Base-by-base conservation (phyloP, 2,888 invertebrate genomes). In the Chloroclysta siterata region DNA sequence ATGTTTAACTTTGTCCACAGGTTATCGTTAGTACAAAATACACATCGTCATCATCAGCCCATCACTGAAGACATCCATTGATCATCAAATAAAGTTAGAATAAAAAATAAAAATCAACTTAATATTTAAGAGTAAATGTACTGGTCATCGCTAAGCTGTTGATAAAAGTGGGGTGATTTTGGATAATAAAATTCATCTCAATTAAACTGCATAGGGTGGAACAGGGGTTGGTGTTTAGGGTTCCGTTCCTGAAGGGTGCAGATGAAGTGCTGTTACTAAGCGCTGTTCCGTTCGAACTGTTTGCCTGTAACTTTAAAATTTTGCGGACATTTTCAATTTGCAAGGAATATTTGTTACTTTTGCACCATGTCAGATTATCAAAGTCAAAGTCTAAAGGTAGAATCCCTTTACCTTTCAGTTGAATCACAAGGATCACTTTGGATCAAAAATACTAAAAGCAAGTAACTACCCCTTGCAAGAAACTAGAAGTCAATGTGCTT, bases 1-100 rank as follows among this genome's bases (percentile, higher is more conserved):
- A 39, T 39, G 4, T 11, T 39, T 39, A 8, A 11, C 41, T 66
- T 78, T 78, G 64, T 78, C 53, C 51, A 36, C 82, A 83, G 84
- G 69, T 69, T 72, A 67, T 46, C 50, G 56, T 50, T 50, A 64
- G 65, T 73, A 73, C 64, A 70, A 41, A 33, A 50, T 53, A 69
- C 69, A 74, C 72, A 75, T 73, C 74, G 67, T 67, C 60, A 62
- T 69, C 71, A 65, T 59, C 60, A 57, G 10, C 60, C 53, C 51
- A 15, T 68, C 60, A 28, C 15, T 28, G 57, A 56, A 56, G 57
- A 60, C 66, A 68, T 11, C 36, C 3, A 39, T 39, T 55, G 63
- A 68, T 67, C 58, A 4, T 41, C 22, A 14, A 15, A 29, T 22
- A 48, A 48, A n/a, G 8, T 39, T 39, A 10, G 10, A 11, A 39